phyloP scores from a whole-genome alignment of 2,113 vertebrate genomes.

The Mugil cephalus region DNA sequence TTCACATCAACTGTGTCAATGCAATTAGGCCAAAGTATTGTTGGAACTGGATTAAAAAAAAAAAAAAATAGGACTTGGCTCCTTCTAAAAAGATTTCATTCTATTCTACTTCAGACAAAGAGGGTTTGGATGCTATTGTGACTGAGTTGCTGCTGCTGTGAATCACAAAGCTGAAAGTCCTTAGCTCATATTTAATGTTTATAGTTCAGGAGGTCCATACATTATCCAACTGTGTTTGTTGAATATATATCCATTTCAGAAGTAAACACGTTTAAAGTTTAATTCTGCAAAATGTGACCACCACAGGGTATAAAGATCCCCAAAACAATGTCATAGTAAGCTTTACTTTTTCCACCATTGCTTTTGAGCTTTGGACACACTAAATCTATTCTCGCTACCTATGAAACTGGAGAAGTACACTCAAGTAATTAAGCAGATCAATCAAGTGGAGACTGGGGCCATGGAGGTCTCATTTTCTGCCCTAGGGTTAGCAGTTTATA shows the following conservation, averaged over 20 bases:
- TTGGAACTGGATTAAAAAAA: conserved; percentile 10
- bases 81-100: conserved; percentile 59
- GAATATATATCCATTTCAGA: neutral
- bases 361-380: neutral
- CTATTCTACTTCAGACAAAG: conserved; percentile 56
- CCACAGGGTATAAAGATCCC: neutral
- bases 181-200: neutral
- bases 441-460: neutral
- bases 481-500: neutral
- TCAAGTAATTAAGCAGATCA: neutral
- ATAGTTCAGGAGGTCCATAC: neutral
- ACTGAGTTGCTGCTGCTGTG: conserved; percentile 61
- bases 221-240: neutral
- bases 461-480: neutral
- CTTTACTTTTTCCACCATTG: neutral
- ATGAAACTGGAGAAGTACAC: neutral
- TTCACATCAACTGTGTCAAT: conserved; percentile 46
- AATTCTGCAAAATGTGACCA: neutral
- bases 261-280: neutral
- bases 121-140: conserved; percentile 51
- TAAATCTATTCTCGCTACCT: neutral
- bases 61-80: conserved; percentile 52
- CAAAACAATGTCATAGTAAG: neutral
- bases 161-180: conserved; percentile 28
- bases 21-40: conserved; percentile 51